These are phyloP conservation scores for Hydra vulgaris DNA, from an alignment of 30 jellyfish, hydroid and myxozoan genomes.

Conservation along the genomic window DNA sequence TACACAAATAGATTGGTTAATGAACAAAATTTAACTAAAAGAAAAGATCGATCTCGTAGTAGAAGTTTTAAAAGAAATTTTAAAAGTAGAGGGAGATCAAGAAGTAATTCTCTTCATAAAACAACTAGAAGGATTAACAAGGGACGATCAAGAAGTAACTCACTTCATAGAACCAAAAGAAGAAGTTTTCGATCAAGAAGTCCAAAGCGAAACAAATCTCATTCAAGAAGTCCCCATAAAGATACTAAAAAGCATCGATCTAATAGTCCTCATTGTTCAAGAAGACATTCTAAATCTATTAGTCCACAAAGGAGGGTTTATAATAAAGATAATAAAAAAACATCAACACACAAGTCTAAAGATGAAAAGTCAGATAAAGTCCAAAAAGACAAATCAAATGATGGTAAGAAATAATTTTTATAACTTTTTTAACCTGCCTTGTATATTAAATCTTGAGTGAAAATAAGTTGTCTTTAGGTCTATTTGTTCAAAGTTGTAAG, in stretches of 20 bases:
- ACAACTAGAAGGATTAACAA: neutral
- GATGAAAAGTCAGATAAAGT: neutral
- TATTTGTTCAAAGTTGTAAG: no score
- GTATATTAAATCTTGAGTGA: no score
- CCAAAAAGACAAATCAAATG: neutral
- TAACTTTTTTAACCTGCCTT: no score
- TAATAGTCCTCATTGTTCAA: no score
- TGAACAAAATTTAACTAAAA: neutral
- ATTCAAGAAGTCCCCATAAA: neutral
- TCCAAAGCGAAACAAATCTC: neutral
- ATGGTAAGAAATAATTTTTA: neutral
- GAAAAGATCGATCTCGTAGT: neutral
- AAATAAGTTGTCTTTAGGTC: no score
- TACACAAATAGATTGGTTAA: neutral
- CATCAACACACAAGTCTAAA: neutral
- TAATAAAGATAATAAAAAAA: neutral
- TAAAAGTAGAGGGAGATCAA: neutral
- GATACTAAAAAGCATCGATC: neutral
- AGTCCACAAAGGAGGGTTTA: neutral
- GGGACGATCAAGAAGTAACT: neutral
- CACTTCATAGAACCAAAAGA: neutral
- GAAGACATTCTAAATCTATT: neutral
- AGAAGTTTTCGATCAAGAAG: neutral
- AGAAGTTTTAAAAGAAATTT: slow-evolving; percentile 4
- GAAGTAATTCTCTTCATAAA: neutral